Evolutionary conservation across 2,888 invertebrate species (phyloP), one percentile per base, ranked within the genome.

Genomic region (Hypomecis atomaria): DNA sequence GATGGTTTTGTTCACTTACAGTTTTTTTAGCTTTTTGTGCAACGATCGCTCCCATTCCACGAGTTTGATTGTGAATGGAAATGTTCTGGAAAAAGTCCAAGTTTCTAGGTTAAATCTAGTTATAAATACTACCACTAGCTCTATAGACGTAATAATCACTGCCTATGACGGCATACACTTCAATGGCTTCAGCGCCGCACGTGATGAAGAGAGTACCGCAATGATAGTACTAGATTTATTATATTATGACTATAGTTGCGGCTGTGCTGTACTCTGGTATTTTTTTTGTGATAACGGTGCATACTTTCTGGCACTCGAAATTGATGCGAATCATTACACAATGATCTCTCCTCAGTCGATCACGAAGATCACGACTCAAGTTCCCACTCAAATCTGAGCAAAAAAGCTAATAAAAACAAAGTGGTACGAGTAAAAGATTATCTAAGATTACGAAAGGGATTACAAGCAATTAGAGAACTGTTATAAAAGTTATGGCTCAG

Each of bases 121-220:
- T 61, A 71, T 23, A 55, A 45, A 55, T 56, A 37, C n/a, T 56
- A 36, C 45, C 69, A 64, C 65, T 65, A 71, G 72, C 74, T 64
- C 44, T 47, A 9, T 59, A 73, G 71, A 54, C 58, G 70, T 67
- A 70, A 62, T 70, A 82, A 83, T 81, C 79, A 76, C 74, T 73
- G 74, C 72, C 66, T 76, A 72, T 77, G 80, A 77, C 78, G 77
- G 71, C 71, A 73, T 61, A 67, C 76, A 78, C 69, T 82, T 78
- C 47, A 64, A 52, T 58, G 86, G 84, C 73, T 86, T 86, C 83
- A 60, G 45, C 40, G 53, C 57, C 63, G 73, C 80, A 82, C 77
- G 81, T 81, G 79, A 81, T 70, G 45, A 54, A 36, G n/a, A 54
- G 5, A 34, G 13, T 48, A 49, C 54, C 56, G 47, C 45, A 65